Base-by-base conservation (phyloP, 2,888 invertebrate genomes). In the Eupithecia exiguata region DNA sequence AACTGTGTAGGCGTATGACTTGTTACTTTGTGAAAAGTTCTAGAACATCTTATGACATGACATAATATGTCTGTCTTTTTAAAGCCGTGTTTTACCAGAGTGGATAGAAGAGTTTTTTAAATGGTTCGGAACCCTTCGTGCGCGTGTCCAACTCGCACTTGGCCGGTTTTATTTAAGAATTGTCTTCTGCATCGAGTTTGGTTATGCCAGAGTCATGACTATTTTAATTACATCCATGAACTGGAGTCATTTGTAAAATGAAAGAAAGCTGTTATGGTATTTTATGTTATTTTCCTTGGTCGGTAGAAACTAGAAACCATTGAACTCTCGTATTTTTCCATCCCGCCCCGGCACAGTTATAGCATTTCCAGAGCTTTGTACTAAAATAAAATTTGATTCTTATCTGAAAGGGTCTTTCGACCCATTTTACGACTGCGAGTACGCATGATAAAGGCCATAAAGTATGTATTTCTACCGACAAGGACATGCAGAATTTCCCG, bases 381-480 rank as follows among this genome's bases (percentile, higher is more conserved):
- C 77, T 83, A 80, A 84, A 81, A 84, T 69, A 72, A 67, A 70
- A 79, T 72, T 77, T 80, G 77, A 82, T 80, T 79, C 73, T 77
- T 79, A 83, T 82, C 81, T 74, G 80, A 77, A 80, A 78, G 75
- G 74, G 75, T 80, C 77, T 81, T 80, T 80, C 77, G 75, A 79
- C 77, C 76, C 68, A 77, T 84, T 85, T 87, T 85, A 84, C 79
- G 81, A 80, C 76, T 66, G 69, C 79, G 75, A 74, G 77, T 77
- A 80, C 78, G 77, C 79, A 77, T 75, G 81, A 82, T 81, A 79
- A 80, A 78, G 79, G 78, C 79, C 78, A 81, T 82, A 79, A 77
- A 80, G 71, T 81, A 80, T 80, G 71, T 81, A 80, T 81, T 81
- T 76, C 70, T 38, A 71, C 79, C 74, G 81, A 79, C 79, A 80